Evolutionary conservation across 2,797 vertebrate species (phyloP).

Genomic region (Buceros bicornis): DNA sequence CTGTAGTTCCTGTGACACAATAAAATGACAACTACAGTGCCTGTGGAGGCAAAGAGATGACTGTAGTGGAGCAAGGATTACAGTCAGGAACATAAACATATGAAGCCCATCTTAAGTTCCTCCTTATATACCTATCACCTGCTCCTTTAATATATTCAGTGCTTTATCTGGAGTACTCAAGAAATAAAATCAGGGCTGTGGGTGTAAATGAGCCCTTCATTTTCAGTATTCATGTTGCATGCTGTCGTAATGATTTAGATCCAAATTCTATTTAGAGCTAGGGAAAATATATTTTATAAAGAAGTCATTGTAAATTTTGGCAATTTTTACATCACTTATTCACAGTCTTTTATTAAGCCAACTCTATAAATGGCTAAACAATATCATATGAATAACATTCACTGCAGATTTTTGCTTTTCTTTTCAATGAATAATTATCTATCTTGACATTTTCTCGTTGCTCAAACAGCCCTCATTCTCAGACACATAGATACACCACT

Average conservation of each 20-base stretch:
- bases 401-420: not conserved
- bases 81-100: not conserved
- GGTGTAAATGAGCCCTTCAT: slow-evolving; percentile 8
- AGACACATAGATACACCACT: not conserved
- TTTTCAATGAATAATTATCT: slow-evolving; percentile 37
- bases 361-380: slow-evolving; percentile 60
- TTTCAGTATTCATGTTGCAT: slow-evolving; percentile 47
- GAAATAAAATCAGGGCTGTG: not conserved
- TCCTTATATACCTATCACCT: not conserved
- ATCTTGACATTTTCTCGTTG: slow-evolving; percentile 3
- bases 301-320: slow-evolving; percentile 54
- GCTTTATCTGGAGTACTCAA: not conserved
- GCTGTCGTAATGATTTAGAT: slow-evolving; percentile 33
- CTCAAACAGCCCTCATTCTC: slow-evolving; percentile 6
- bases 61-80: not conserved
- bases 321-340: slow-evolving; percentile 46
- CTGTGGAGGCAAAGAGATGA: not conserved
- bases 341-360: slow-evolving; percentile 32
- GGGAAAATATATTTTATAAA: slow-evolving; percentile 52
- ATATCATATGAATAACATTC: slow-evolving; percentile 39
- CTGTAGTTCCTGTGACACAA: not conserved
- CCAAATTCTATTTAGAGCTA: slow-evolving; percentile 64
- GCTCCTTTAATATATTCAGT: not conserved
- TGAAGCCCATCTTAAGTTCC: not conserved
- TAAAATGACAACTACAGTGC: not conserved